phyloP scores from a whole-genome alignment of 2,888 invertebrate species.

The Scaptomyza tumidula region DNA sequence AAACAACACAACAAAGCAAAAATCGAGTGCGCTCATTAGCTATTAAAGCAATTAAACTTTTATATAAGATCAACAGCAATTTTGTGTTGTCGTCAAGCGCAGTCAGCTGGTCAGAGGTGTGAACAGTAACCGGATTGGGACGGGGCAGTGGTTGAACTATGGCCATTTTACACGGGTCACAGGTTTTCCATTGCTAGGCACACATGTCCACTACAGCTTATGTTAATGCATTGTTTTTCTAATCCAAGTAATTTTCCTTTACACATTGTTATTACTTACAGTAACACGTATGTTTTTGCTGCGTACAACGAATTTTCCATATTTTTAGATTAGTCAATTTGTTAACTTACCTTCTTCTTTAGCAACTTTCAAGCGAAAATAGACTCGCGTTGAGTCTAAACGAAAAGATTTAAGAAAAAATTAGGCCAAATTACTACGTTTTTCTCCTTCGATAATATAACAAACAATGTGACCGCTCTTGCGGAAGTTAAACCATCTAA shows the following conservation, averaged over 20 bases:
- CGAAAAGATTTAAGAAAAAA: slow-evolving; percentile 26
- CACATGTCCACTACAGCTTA: neutral
- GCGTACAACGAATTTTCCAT: neutral
- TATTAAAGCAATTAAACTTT: slow-evolving; percentile 44
- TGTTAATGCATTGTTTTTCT: neutral
- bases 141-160: neutral
- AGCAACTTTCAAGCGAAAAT: slow-evolving; percentile 7
- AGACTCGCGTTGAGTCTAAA: slow-evolving; percentile 13
- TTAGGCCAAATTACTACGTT: slow-evolving; percentile 44
- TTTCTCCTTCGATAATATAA: slow-evolving; percentile 34
- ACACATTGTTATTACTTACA: neutral
- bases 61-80: slow-evolving; percentile 44
- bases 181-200: neutral
- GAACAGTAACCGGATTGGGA: neutral
- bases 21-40: slow-evolving; percentile 2
- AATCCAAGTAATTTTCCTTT: neutral
- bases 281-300: neutral
- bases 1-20: slow-evolving; percentile 27
- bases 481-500: neutral
- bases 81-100: slow-evolving; percentile 16
- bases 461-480: slow-evolving; percentile 25
- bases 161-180: neutral
- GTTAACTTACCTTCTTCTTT: slow-evolving; percentile 19
- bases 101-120: neutral
- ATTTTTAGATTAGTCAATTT: neutral